phyloP scores from a whole-genome alignment of 2,113 vertebrate species.

The Mormyrus iriodes region DNA sequence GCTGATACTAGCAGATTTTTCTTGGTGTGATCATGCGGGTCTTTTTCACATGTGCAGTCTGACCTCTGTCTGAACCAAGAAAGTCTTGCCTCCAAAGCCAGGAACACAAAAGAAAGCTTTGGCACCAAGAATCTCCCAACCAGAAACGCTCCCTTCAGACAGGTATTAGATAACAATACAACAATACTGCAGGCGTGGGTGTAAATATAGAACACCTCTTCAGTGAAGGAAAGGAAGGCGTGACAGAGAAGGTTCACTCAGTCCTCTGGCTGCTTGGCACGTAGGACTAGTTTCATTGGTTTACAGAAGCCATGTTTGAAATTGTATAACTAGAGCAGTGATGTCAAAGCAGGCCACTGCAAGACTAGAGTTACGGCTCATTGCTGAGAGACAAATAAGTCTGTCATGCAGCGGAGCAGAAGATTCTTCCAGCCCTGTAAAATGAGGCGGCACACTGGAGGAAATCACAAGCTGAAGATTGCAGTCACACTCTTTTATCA shows the following conservation, averaged over 20 bases:
- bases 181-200: neutral
- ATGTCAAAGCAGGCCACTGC: neutral
- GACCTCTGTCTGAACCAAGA: neutral
- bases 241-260: neutral
- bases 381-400: neutral
- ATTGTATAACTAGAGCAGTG: neutral
- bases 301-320: neutral
- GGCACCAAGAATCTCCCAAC: neutral
- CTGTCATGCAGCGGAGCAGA: neutral
- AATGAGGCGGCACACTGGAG: neutral
- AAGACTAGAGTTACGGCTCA: neutral
- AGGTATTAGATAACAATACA: conserved; percentile 4
- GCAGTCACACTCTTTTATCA: neutral
- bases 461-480: neutral
- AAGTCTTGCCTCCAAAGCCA: neutral
- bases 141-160: neutral
- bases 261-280: neutral
- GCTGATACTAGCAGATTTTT: neutral
- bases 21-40: neutral
- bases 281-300: neutral
- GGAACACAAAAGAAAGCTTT: neutral
- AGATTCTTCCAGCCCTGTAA: neutral
- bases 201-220: conserved; percentile 13
- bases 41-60: neutral
- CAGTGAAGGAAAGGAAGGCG: neutral